Evolutionary conservation across 2,113 vertebrate genomes (phyloP), one percentile per base, ranked within the genome.

Genomic region (Pachypanchax playfairii): DNA sequence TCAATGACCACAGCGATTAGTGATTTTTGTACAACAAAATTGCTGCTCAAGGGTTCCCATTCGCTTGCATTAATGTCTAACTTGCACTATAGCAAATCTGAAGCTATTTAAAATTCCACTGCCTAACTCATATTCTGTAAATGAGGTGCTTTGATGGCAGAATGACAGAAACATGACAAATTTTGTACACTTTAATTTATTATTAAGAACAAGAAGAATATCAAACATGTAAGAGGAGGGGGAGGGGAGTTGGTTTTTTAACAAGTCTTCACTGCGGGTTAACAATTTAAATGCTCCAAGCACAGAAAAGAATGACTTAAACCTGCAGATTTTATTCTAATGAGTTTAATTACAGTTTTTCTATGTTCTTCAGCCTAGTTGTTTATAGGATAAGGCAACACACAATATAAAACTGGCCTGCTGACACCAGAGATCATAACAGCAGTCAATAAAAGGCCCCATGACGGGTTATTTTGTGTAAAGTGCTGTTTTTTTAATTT

Each of bases 201-300:
- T 93, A 87, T 86, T 80, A 92, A 92, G 91, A 91, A 92, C 87
- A 88, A 92, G 87, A 89, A 91, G 87, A 89, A 92, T 91, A 92
- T 91, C 85, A 93, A 92, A 92, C 85, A 92, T 91, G 91, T 82
- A 70, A 82, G 78, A 82, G 59, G 60, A 28, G 57, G 33, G 22
- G 67, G 80, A 78, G 82, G 71, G 77, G 76, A 29, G 75, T 81
- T 35, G 43, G 58, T 77, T 87, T 83, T 82, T 85, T 86, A 84
- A 88, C 59, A 66, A 72, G 66, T 83, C 79, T 88, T 77, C 60
- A 67, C 81, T 50, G 72, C 65, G 72, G 70, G 68, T 73, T 68
- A 55, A 89, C 88, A 65, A 74, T 66, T 79, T 76, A 42, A 69
- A 85, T 57, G 70, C 55, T 86, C 80, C 77, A 73, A 72, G 79